phyloP scores from a whole-genome alignment of 2,113 vertebrate genomes.

The Cheilinus undulatus region DNA sequence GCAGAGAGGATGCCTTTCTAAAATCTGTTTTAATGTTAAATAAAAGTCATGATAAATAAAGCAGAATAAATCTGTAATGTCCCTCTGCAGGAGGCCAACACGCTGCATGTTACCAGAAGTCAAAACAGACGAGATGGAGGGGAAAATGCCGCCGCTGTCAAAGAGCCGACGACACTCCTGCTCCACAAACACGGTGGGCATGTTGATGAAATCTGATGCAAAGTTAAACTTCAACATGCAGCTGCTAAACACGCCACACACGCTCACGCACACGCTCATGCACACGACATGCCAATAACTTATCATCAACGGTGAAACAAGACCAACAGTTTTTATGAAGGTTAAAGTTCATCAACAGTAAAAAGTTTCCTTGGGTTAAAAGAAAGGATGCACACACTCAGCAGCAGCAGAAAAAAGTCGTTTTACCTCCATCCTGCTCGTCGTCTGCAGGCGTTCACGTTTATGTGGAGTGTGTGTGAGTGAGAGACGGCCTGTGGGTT shows the following conservation, averaged over 20 bases:
- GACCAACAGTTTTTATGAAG: not conserved
- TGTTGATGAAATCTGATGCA: constrained; percentile 1
- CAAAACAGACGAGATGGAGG: not conserved
- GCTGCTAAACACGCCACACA: not conserved
- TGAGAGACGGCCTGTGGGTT: constrained; percentile 47
- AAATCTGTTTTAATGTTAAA: no score
- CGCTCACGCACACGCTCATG: not conserved
- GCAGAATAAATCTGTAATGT: no score
- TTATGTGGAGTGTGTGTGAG: constrained; percentile 61
- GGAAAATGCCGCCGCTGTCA: not conserved
- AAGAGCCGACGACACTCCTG: not conserved
- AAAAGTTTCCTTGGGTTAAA: not conserved
- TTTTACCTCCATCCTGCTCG: constrained; percentile 75
- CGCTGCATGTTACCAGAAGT: not conserved
- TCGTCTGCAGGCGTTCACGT: constrained; percentile 32
- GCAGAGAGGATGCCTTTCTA: no score
- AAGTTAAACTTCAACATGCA: constrained; percentile 1
- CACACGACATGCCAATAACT: not conserved
- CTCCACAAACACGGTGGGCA: not conserved
- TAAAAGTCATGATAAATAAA: no score
- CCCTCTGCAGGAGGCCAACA: no score
- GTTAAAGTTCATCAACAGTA: not conserved
- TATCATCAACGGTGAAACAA: no score
- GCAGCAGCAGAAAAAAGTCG: constrained; percentile 22
- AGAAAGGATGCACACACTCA: not conserved